These are phyloP conservation scores for Drosophila trichaetosa DNA, from an alignment of 2,888 invertebrate species.

Conservation along the genomic window DNA sequence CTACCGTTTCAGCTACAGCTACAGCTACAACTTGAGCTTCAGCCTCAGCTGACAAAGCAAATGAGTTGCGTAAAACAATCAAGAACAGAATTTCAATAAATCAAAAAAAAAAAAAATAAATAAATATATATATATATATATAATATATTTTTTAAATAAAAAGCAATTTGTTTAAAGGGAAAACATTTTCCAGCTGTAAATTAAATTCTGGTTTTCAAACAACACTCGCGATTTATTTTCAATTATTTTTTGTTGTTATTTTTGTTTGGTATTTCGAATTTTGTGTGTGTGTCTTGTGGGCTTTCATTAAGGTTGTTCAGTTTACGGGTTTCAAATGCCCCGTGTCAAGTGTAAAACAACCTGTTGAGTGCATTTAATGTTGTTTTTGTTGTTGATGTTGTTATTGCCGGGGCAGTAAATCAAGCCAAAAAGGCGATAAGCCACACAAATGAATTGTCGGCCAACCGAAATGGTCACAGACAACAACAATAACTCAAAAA, in stretches of 20 bases:
- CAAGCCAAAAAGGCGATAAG: conserved; percentile 78
- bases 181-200: conserved; percentile 29
- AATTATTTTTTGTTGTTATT: background rate
- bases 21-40: conserved; percentile 4
- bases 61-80: conserved; percentile 3
- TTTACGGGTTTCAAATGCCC: conserved; percentile 29
- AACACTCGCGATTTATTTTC: conserved; percentile 29
- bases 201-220: conserved; percentile 59
- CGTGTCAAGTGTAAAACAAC: conserved; percentile 60
- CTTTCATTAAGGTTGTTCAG: conserved; percentile 14
- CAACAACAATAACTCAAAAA: conserved; percentile 25
- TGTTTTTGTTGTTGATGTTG: conserved; percentile 29
- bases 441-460: conserved; percentile 72
- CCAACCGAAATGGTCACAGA: conserved; percentile 59
- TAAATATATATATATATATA: background rate
- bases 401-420: conserved; percentile 66
- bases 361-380: conserved; percentile 64
- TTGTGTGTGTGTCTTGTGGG: background rate
- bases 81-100: conserved; percentile 21
- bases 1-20: conserved; percentile 61
- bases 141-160: background rate
- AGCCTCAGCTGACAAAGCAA: conserved; percentile 3
- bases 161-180: background rate
- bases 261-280: background rate
- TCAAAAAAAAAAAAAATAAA: background rate